phyloP scores from a whole-genome alignment of 2,888 invertebrate species.

The Rhogogaster chlorosoma region DNA sequence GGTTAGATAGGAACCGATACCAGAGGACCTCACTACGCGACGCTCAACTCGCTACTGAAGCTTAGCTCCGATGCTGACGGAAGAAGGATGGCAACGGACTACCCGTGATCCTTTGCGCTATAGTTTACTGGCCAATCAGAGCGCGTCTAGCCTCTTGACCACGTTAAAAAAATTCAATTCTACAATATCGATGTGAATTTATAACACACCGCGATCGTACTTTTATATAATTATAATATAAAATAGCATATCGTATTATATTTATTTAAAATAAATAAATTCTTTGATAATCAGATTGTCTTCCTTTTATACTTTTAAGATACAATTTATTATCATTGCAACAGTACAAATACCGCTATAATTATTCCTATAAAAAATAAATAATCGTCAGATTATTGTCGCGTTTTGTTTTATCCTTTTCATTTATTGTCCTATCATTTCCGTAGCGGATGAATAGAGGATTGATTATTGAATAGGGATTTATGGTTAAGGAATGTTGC shows the following conservation, averaged over 20 bases:
- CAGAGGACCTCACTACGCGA: constrained; percentile 57
- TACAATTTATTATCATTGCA: background rate
- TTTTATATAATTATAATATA: background rate
- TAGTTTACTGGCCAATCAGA: constrained; percentile 45
- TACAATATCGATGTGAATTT: background rate
- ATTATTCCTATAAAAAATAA: background rate
- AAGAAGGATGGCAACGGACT: constrained; percentile 46
- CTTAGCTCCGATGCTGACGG: constrained; percentile 51
- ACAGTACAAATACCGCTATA: background rate
- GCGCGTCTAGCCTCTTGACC: constrained; percentile 51
- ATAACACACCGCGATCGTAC: background rate
- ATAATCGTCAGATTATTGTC: background rate
- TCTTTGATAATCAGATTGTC: background rate
- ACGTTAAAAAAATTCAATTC: constrained; percentile 10
- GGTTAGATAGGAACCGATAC: constrained; percentile 46
- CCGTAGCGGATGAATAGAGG: background rate
- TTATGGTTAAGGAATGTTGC: background rate
- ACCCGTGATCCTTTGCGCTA: constrained; percentile 44
- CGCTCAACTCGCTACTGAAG: constrained; percentile 61
- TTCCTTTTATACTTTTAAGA: background rate
- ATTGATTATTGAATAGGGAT: background rate
- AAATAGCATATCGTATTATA: background rate
- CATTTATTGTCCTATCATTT: background rate
- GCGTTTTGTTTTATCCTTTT: background rate
- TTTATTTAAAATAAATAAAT: background rate